Percentiles rank a stretch among this genome's conserved stretches.
Evolutionary conservation across 2,797 vertebrate species (phyloP).

Genomic region (Onychomys arenicola): DNA sequence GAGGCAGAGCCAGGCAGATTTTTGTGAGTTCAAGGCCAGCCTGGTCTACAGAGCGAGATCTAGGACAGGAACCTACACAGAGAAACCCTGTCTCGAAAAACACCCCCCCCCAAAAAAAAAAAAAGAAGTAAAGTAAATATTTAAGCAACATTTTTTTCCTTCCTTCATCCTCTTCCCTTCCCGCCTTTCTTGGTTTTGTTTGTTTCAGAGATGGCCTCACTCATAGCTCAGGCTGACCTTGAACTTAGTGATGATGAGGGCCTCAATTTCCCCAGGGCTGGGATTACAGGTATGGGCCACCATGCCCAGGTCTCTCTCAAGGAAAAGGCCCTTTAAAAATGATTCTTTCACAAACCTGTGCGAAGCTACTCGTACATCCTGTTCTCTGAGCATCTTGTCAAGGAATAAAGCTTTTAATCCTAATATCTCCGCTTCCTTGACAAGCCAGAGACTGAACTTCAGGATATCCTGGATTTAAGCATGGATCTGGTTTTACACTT

Average conservation of each 20-base stretch:
- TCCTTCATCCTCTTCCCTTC: too few relatives aligned
- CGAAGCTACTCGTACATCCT: not conserved
- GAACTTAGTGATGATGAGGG: not conserved
- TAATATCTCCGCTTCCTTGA: constrained; percentile 29
- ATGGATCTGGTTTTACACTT: not conserved
- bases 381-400: not conserved
- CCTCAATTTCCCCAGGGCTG: not conserved
- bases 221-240: not conserved
- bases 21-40: too few relatives aligned
- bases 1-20: too few relatives aligned
- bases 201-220: not conserved
- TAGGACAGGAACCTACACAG: too few relatives aligned
- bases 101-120: too few relatives aligned
- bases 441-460: constrained; percentile 31
- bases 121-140: constrained; percentile 1
- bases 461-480: constrained; percentile 24
- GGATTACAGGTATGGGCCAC: not conserved
- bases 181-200: not conserved
- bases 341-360: not conserved
- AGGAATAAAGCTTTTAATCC: not conserved
- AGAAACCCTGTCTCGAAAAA: too few relatives aligned
- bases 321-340: not conserved
- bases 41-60: too few relatives aligned
- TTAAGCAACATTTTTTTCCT: not conserved
- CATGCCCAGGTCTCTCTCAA: not conserved